Conservation (phyloP, 2,113 vertebrate species). For the Odontophorus gujanensis region DNA sequence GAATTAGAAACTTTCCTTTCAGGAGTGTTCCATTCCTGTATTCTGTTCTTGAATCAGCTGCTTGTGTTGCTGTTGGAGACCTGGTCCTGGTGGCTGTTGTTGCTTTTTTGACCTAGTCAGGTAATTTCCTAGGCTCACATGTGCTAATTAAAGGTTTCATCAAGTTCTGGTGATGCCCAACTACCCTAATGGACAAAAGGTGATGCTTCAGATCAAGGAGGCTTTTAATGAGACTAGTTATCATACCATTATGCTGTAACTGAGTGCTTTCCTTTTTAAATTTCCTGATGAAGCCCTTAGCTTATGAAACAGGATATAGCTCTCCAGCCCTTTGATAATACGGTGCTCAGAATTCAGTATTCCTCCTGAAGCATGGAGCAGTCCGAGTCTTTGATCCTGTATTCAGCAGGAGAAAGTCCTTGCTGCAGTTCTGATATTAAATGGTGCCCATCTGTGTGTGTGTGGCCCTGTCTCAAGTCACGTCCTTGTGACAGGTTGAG, state of each 20-base stretch:
- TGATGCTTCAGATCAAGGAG: not conserved
- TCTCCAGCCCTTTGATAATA: not conserved
- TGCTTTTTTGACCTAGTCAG: not conserved
- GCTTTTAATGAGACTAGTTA: not conserved
- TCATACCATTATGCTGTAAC: not conserved
- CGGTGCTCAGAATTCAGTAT: not conserved
- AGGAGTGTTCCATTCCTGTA: not conserved
- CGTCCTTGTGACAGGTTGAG: not conserved
- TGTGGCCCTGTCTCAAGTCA: not conserved
- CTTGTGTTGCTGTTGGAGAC: not conserved
- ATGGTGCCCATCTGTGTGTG: not conserved
- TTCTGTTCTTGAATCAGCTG: not conserved
- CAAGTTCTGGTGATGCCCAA: not conserved
- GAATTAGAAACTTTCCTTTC: not conserved
- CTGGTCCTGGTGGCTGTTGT: not conserved
- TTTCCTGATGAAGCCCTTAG: not conserved
- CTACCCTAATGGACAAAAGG: not conserved
- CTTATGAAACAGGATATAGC: not conserved
- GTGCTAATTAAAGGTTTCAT: not conserved
- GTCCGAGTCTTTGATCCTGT: not conserved
- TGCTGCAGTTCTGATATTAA: not conserved
- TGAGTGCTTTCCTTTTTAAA: not conserved
- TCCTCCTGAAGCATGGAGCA: not conserved
- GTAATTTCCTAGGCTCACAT: not conserved
- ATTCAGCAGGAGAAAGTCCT: not conserved